Conservation (phyloP, 2,888 invertebrate genomes). For the Drosophila villosipedis region DNA sequence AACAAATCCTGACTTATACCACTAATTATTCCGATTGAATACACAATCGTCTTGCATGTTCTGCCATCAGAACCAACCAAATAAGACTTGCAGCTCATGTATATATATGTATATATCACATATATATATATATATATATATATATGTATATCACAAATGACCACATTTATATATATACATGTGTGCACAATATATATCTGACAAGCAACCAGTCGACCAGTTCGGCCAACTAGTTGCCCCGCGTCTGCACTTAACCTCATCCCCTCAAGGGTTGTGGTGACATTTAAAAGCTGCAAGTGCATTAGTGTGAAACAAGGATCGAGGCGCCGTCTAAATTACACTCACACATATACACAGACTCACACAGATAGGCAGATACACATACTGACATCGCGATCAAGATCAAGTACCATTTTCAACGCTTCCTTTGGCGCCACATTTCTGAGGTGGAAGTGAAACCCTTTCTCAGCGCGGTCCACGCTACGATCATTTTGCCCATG, state of each 20-base stretch:
- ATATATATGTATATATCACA: slow-evolving; percentile 11
- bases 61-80: slow-evolving; percentile 33
- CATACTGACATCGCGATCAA: slow-evolving; percentile 60
- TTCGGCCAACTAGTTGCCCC: slow-evolving; percentile 14
- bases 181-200: slow-evolving; percentile 25
- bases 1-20: slow-evolving; percentile 45
- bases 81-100: slow-evolving; percentile 36
- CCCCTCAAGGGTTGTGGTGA: slow-evolving; percentile 53
- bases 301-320: slow-evolving; percentile 82
- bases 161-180: neutral
- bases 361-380: slow-evolving; percentile 11
- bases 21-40: slow-evolving; percentile 73
- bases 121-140: too few species aligned
- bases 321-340: slow-evolving; percentile 84
- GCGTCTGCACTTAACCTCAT: slow-evolving; percentile 45
- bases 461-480: slow-evolving; percentile 42
- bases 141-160: slow-evolving; percentile 38
- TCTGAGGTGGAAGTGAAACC: slow-evolving; percentile 61
- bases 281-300: slow-evolving; percentile 81
- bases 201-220: slow-evolving; percentile 13
- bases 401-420: slow-evolving; percentile 76
- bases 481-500: slow-evolving; percentile 57
- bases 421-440: slow-evolving; percentile 78
- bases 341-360: slow-evolving; percentile 39
- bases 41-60: slow-evolving; percentile 57